Evolutionary conservation across 2,888 invertebrate species (phyloP).

Genomic region (Archips xylosteana): DNA sequence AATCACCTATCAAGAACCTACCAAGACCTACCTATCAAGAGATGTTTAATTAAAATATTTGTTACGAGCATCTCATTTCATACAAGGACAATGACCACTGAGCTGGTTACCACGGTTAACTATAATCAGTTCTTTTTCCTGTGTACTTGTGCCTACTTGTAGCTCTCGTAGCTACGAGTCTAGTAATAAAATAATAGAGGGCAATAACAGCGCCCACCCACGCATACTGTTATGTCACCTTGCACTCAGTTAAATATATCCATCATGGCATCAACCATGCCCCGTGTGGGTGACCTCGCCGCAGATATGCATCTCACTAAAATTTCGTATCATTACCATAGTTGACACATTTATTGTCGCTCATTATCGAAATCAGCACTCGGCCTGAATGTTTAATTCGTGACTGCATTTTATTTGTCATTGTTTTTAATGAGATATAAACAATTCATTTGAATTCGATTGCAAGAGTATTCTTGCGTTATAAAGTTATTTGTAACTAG

Average conservation of each 20-base stretch:
- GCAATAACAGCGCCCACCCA: slow-evolving; percentile 21
- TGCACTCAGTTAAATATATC: slow-evolving; percentile 46
- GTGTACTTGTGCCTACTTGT: background rate
- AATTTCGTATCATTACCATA: slow-evolving; percentile 22
- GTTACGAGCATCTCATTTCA: background rate
- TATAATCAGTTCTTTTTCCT: slow-evolving; percentile 10
- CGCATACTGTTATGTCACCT: slow-evolving; percentile 40
- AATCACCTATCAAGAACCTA: no score
- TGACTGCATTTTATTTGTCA: slow-evolving; percentile 21
- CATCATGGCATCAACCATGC: slow-evolving; percentile 45
- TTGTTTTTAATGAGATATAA: slow-evolving; percentile 7
- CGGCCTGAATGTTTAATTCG: slow-evolving; percentile 17
- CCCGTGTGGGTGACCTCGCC: slow-evolving; percentile 21
- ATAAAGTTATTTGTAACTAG: background rate
- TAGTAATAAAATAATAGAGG: slow-evolving; percentile 37
- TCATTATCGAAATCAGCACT: slow-evolving; percentile 28
- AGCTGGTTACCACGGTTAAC: background rate
- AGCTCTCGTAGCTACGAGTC: background rate
- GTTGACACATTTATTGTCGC: slow-evolving; percentile 34
- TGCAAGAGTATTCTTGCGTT: background rate
- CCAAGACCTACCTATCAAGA: no score
- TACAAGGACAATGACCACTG: slow-evolving; percentile 5
- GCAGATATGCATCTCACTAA: slow-evolving; percentile 28
- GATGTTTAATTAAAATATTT: background rate
- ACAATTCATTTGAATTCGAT: background rate